A percentile compares a stretch with the other conserved stretches of the same genome.
Conservation (phyloP, 2,797 vertebrate species). For the Zalophus californianus region DNA sequence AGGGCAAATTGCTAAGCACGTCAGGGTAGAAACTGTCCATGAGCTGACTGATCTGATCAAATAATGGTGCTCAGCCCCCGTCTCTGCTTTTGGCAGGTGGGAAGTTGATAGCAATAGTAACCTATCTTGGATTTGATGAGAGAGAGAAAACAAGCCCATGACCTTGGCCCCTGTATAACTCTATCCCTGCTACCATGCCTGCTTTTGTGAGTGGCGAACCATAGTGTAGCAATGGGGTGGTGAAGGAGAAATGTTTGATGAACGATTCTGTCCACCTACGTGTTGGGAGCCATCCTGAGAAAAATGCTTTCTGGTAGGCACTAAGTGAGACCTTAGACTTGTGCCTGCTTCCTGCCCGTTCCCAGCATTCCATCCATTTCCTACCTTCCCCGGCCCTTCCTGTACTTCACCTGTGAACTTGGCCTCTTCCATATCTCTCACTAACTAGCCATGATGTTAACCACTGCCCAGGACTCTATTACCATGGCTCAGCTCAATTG, state of each 20-base stretch:
- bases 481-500: not conserved
- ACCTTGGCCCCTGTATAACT: not conserved
- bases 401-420: not conserved
- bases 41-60: not conserved
- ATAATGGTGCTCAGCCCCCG: not conserved
- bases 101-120: too few species aligned
- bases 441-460: not conserved
- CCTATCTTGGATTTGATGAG: not conserved
- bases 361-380: rapidly evolving
- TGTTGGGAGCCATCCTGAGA: not conserved
- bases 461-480: not conserved
- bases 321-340: not conserved
- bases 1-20: not conserved
- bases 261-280: rapidly evolving
- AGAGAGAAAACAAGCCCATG: not conserved
- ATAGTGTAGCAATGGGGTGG: not conserved
- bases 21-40: too few species aligned
- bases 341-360: not conserved
- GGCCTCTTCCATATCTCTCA: not conserved
- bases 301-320: not conserved
- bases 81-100: not conserved
- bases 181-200: not conserved
- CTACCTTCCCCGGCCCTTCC: not conserved
- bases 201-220: not conserved
- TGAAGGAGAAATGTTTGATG: not conserved